Percentiles rank a stretch among this genome's conserved stretches.
Conservation (phyloP, 2,888 invertebrate species). For the Tanytarsus gracilentus region DNA sequence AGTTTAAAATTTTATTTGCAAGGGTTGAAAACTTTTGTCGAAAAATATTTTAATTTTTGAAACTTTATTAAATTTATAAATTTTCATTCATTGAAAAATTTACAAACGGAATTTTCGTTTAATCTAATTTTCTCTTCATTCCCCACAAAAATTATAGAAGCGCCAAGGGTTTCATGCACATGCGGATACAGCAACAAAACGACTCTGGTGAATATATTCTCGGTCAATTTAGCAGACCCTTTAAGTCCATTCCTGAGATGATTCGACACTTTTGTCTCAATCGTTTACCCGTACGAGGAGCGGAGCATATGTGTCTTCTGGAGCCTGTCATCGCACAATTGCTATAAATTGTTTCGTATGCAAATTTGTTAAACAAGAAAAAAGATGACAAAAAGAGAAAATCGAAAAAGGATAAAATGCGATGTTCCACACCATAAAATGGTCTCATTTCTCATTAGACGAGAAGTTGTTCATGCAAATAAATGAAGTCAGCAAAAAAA, state of each 20-base stretch:
- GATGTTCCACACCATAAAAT: not conserved
- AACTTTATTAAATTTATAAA: constrained; percentile 2
- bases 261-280: constrained; percentile 89
- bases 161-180: constrained; percentile 92
- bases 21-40: not conserved
- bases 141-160: constrained; percentile 56
- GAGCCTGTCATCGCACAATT: constrained; percentile 85
- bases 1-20: constrained; percentile 42
- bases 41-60: not conserved
- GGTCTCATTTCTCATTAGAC: too few species aligned
- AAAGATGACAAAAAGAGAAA: not conserved
- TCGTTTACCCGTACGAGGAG: constrained; percentile 87
- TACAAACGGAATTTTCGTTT: not conserved
- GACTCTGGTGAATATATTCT: constrained; percentile 74
- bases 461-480: constrained; percentile 12
- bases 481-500: constrained; percentile 10
- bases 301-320: constrained; percentile 91
- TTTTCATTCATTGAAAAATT: not conserved
- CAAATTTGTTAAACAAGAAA: too few species aligned
- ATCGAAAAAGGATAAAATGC: not conserved
- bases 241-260: constrained; percentile 88
- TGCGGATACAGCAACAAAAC: constrained; percentile 76
- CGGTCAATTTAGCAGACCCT: constrained; percentile 88
- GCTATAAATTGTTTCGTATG: constrained; percentile 43
- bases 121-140: not conserved